Evolutionary conservation across 2,113 vertebrate genomes (phyloP), one percentile per base, ranked within the genome.

Genomic region (Collichthys lucidus): DNA sequence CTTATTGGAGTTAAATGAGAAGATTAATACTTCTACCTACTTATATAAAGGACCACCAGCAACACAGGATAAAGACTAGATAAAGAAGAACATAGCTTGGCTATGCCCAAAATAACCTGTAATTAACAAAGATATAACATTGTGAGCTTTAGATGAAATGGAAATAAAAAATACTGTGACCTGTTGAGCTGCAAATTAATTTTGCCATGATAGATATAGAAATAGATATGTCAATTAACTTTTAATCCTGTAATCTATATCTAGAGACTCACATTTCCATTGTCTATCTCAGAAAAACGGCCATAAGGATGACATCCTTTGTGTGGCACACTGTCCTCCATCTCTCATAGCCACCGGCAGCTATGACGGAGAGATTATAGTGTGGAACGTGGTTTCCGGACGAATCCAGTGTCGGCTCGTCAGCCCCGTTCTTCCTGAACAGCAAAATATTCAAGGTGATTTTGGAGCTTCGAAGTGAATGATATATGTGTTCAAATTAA

Each of bases 361-460:
- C 85, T 95, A 92, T 0, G 83, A 96, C 42, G 94, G 95, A 17
- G 95, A 96, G 71, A 89, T 95, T 53, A 86, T 94, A 35, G 78
- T 96, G 72, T 96, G 95, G 94, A 95, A 95, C 52, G 70, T 92
- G 66, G 71, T 92, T 56, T 96, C 95, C 2, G 94, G 93, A 72
- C 92, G 89, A 15, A 77, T 93, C 46, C 91, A 88, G 73, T 91
- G 89, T 46, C 91, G 91, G 46, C 80, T 95, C 47, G 79, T 85
- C 53, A 82, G 49, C 14, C 88, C 82, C 4, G 64, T 80, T 52
- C 61, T 76, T 57, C 31, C 77, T 4, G 47, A 87, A 12, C 70
- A 80, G 0, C 0, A 68, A 46, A 77, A 61, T 4, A 6, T 47
- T 66, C 62, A 92, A 88, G 82, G 94, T 96, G 31, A 59, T 10